These are phyloP conservation scores for Tinea pellionella DNA, from an alignment of 2,888 invertebrate genomes.

Conservation along the genomic window DNA sequence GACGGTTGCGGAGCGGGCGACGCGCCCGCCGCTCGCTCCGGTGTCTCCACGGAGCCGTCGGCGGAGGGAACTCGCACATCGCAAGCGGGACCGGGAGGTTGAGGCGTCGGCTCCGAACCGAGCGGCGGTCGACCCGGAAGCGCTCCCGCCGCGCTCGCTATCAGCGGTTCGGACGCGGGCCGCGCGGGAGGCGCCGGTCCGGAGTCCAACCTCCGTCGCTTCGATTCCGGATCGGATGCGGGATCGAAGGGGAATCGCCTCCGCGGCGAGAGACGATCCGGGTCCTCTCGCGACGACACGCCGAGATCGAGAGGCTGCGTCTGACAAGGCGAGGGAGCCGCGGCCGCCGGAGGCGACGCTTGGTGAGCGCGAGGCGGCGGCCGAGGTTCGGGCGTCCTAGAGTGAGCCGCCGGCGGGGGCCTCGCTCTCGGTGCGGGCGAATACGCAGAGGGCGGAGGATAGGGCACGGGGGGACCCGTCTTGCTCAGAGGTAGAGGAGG, in stretches of 20 bases:
- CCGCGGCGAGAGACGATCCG: constrained; percentile 71
- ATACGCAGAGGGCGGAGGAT: constrained; percentile 52
- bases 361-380: constrained; percentile 42
- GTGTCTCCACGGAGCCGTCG: constrained; percentile 70
- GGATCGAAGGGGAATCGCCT: constrained; percentile 70
- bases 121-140: constrained; percentile 73
- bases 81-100: constrained; percentile 54
- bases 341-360: constrained; percentile 36
- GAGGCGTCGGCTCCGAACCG: constrained; percentile 59
- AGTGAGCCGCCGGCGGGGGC: constrained; percentile 71
- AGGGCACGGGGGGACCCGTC: constrained; percentile 54
- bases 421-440: constrained; percentile 42
- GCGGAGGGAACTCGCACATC: constrained; percentile 71
- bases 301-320: constrained; percentile 85
- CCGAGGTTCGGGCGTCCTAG: constrained; percentile 63
- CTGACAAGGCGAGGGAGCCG: constrained; percentile 68
- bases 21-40: constrained; percentile 60
- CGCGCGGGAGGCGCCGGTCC: constrained; percentile 58
- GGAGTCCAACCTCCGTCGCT: constrained; percentile 71
- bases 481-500: constrained; percentile 71
- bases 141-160: constrained; percentile 77
- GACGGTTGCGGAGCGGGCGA: constrained; percentile 50
- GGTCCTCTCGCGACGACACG: constrained; percentile 72
- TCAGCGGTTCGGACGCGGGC: constrained; percentile 71
- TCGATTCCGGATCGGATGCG: constrained; percentile 66